These are phyloP conservation scores for Spodoptera litura DNA, from an alignment of 1,140 invertebrate species.

Conservation along the genomic window DNA sequence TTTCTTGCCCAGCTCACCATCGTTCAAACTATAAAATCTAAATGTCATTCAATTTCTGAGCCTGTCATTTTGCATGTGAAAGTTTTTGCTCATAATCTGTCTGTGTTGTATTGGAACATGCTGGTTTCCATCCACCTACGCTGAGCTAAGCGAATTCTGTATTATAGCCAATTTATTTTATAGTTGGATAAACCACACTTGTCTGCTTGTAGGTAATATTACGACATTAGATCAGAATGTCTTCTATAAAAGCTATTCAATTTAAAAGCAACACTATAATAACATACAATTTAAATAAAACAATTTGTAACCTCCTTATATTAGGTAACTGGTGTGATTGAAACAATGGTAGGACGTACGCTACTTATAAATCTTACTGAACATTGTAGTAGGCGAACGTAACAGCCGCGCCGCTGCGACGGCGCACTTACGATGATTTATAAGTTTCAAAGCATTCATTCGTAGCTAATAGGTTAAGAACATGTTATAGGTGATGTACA, in stretches of 20 bases:
- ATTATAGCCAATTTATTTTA: slow-evolving; percentile 11
- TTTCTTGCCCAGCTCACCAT: slow-evolving; percentile 4
- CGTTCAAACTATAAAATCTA: background rate
- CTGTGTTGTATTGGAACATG: background rate
- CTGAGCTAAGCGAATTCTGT: slow-evolving; percentile 34
- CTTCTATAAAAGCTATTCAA: slow-evolving; percentile 22
- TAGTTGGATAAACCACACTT: slow-evolving; percentile 14
- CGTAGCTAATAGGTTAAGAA: slow-evolving; percentile 1
- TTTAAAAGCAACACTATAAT: slow-evolving; percentile 27
- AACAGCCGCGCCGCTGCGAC: background rate
- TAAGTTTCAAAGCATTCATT: slow-evolving; percentile 25
- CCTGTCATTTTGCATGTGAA: background rate
- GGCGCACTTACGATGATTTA: slow-evolving; percentile 34
- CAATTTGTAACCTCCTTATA: slow-evolving; percentile 16
- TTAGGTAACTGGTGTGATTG: slow-evolving; percentile 27
- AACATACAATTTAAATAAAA: slow-evolving; percentile 31
- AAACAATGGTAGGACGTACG: slow-evolving; percentile 33
- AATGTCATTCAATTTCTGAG: background rate
- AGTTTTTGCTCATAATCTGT: background rate
- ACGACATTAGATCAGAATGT: slow-evolving; percentile 29
- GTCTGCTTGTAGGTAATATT: slow-evolving; percentile 2
- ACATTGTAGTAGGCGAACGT: slow-evolving; percentile 31
- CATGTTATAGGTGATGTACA: slow-evolving; percentile 11
- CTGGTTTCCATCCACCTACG: background rate
- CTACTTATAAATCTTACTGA: slow-evolving; percentile 41